phyloP scores from a whole-genome alignment of 1,140 invertebrate species.

The Patella vulgata region DNA sequence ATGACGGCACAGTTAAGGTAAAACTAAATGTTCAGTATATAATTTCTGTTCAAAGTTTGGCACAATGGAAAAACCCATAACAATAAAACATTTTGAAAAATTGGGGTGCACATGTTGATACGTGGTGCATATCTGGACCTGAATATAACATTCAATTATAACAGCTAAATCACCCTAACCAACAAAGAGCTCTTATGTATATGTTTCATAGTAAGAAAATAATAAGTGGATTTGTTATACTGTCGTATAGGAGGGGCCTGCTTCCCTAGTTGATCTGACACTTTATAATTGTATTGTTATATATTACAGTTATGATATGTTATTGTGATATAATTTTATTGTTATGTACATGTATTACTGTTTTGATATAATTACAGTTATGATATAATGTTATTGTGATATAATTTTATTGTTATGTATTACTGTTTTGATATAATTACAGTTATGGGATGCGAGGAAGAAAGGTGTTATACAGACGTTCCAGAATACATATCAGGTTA shows the following conservation, averaged over 20 bases:
- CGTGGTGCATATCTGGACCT: no score
- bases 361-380: not conserved
- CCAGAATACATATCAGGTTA: conserved; percentile 85
- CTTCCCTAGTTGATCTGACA: no score
- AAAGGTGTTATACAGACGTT: conserved; percentile 83
- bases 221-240: no score
- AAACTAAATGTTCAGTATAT: conserved; percentile 1
- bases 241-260: no score
- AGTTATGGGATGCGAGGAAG: conserved; percentile 84
- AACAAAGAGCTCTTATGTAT: no score
- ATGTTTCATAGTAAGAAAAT: not conserved
- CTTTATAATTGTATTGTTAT: no score
- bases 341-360: not conserved
- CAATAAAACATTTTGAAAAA: no score
- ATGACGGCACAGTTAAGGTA: conserved; percentile 92
- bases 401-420: not conserved
- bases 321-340: not conserved
- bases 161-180: no score
- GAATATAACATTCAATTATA: no score
- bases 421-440: conserved; percentile 21
- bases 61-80: no score
- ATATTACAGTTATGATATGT: not conserved
- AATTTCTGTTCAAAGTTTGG: not conserved
- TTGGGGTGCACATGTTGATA: no score
- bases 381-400: not conserved